Base-by-base conservation (phyloP, 2,797 vertebrate species). In the Brachymystax lenok region DNA sequence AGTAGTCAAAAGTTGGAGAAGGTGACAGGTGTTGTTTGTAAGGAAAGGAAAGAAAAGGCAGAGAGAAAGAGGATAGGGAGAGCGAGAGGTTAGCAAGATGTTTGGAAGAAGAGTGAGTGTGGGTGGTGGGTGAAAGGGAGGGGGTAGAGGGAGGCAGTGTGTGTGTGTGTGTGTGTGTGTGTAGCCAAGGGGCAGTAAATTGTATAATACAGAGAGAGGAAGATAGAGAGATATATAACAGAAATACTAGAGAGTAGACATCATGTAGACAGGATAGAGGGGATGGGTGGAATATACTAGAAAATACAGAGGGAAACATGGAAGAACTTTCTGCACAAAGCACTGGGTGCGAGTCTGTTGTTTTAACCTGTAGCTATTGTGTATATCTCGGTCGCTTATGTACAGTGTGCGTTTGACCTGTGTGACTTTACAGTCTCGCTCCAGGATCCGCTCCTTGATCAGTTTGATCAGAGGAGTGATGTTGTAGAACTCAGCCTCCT, bases 401-500 rank as follows among this genome's bases (percentile, higher is more conserved):
- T 21, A 24, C 40, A 46, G 27, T 33, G 51, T 56, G 77, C 67
- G 19, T 70, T 73, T 68, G 89, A 99, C 98, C 96, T 98, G 97
- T 0, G 96, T 94, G 77, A 96, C 92, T 30, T 97, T 95, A 59
- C 96, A 96, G 91, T 98, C 96, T 66, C 97, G 94, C 86, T 98
- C 97, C 71, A 96, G 89, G 80, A 99, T 96, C 74, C 95, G 92
- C 85, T 98, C 97, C 86, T 97, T 98, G 85, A 99, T 97, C 86
- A 99, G 94, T 82, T 96, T 96, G 87, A 99, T 97, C 79, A 99
- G 94, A 0, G 98, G 96, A 2, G 96, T 96, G 35, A 99, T 99
- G 90, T 99, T 99, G 91, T 99, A 99, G 90, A 99, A 99, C 86
- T 99, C 98, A 0, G 98, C 98, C 91, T 99, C 98, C 90, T 98